Evolutionary conservation across 2,113 vertebrate species (phyloP).

Genomic region (Pleuronectes platessa): DNA sequence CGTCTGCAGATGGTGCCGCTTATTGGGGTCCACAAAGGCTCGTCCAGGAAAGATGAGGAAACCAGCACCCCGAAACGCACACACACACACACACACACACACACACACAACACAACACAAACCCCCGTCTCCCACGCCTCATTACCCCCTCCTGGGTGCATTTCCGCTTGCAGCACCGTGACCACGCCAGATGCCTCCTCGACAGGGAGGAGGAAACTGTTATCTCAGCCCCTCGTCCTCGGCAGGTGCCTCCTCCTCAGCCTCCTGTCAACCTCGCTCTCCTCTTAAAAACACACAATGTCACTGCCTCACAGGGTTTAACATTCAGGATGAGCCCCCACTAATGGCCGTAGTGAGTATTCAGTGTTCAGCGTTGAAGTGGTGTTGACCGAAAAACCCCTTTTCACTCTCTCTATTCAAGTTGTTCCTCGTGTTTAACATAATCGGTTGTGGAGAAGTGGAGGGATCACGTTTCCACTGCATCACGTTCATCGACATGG

Average conservation of each 20-base stretch:
- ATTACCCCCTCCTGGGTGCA: slow-evolving; percentile 71
- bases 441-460: slow-evolving; percentile 18
- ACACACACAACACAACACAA: slow-evolving; percentile 19
- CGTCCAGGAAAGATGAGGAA: slow-evolving; percentile 38
- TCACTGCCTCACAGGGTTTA: slow-evolving; percentile 7
- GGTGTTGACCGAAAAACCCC: slow-evolving; percentile 47
- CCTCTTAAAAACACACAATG: slow-evolving; percentile 53
- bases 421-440: slow-evolving; percentile 45
- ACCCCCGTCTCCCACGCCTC: slow-evolving; percentile 60
- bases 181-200: slow-evolving; percentile 72
- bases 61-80: slow-evolving; percentile 22
- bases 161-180: slow-evolving; percentile 54
- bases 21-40: slow-evolving; percentile 49
- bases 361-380: slow-evolving; percentile 1
- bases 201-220: slow-evolving; percentile 66
- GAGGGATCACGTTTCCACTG: slow-evolving; percentile 1
- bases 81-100: slow-evolving; percentile 18
- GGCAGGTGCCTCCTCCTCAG: slow-evolving; percentile 64
- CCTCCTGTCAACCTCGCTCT: slow-evolving; percentile 48
- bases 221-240: slow-evolving; percentile 54
- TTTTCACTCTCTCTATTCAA: slow-evolving; percentile 31
- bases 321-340: slow-evolving; percentile 31
- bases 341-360: slow-evolving; percentile 42
- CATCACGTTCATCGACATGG: slow-evolving; percentile 39
- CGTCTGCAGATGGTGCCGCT: slow-evolving; percentile 75